Evolutionary conservation across 2,113 vertebrate species (phyloP).

Genomic region (crab-eating macaque (Macaca fascicularis)): DNA sequence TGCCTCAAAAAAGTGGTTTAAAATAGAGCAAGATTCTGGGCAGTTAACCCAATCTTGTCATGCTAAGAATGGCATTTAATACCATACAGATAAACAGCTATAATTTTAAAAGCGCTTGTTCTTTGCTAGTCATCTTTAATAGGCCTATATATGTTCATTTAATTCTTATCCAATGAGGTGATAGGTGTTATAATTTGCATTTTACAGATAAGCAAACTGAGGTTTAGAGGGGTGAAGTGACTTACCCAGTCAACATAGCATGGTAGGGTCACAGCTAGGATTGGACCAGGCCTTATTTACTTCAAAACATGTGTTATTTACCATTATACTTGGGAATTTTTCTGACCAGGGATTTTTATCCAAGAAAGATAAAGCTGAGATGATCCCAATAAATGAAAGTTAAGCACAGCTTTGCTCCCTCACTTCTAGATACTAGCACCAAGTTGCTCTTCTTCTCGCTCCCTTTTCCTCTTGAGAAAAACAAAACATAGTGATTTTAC

Average conservation of each 20-base stretch:
- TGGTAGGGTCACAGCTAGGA: neutral
- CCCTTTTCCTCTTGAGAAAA: neutral
- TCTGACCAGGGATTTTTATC: neutral
- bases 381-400: neutral
- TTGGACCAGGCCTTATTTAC: neutral
- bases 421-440: neutral
- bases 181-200: neutral
- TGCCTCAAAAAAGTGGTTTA: neutral
- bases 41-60: neutral
- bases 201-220: constrained; percentile 24
- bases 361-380: constrained; percentile 15
- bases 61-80: constrained; percentile 8
- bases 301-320: neutral
- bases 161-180: neutral
- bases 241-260: neutral
- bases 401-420: neutral
- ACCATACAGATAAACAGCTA: neutral
- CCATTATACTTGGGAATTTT: neutral
- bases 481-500: neutral
- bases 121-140: neutral
- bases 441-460: neutral
- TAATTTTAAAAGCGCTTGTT: neutral
- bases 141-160: neutral
- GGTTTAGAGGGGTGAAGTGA: neutral
- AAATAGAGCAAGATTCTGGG: neutral